These are phyloP conservation scores for Rhyacophila brunnea DNA, from an alignment of 1,140 invertebrate genomes.

Conservation along the genomic window DNA sequence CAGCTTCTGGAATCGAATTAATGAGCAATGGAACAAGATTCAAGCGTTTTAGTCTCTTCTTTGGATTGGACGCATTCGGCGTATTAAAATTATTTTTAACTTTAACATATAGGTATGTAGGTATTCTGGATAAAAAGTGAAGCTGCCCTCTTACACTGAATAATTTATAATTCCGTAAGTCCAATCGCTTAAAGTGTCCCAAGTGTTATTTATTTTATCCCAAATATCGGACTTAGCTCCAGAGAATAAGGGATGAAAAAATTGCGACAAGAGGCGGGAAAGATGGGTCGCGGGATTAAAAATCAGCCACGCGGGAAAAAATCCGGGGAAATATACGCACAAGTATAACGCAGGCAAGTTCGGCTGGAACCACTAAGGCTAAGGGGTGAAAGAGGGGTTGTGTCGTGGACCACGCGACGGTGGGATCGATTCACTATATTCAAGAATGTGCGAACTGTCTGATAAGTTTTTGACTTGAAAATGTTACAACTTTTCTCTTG, in stretches of 20 bases:
- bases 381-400: conserved; percentile 2
- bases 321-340: conserved; percentile 25
- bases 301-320: conserved; percentile 32
- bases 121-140: too few relatives aligned
- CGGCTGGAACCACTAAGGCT: neutral
- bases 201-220: too few relatives aligned
- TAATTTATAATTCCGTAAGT: too few relatives aligned
- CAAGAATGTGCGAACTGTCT: neutral
- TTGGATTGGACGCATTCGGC: too few relatives aligned
- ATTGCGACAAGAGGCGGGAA: conserved; percentile 16
- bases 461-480: neutral
- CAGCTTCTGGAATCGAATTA: too few relatives aligned
- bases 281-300: conserved; percentile 32
- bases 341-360: conserved; percentile 8
- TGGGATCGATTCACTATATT: conserved; percentile 74
- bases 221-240: neutral
- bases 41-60: too few relatives aligned
- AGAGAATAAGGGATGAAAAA: conserved; percentile 7
- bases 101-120: too few relatives aligned
- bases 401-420: conserved; percentile 66
- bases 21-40: too few relatives aligned
- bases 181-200: too few relatives aligned
- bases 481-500: too few relatives aligned
- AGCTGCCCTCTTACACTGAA: too few relatives aligned
- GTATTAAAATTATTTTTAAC: too few relatives aligned